Percentiles rank a stretch among this genome's conserved stretches.
Conservation (phyloP, 2,113 vertebrate species). For the Ancistrus triradiatus region DNA sequence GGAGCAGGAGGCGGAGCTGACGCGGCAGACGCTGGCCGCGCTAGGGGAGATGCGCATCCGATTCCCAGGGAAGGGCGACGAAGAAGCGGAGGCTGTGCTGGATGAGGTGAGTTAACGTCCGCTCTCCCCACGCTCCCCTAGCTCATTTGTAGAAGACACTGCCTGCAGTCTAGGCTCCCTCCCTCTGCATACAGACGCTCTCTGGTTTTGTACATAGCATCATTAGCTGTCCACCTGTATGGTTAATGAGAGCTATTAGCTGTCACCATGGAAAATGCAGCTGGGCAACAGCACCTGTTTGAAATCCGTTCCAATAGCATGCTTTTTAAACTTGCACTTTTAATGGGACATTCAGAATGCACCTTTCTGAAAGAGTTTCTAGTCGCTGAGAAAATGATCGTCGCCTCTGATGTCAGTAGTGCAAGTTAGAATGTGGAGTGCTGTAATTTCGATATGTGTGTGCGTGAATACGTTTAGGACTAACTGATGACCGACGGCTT, state of each 20-base stretch:
- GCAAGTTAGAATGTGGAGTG: too few species aligned
- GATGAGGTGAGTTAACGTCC: conserved; percentile 79
- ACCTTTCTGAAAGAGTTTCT: too few species aligned
- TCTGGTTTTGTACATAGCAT: conserved; percentile 21
- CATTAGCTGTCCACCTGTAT: conserved; percentile 60
- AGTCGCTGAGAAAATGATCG: too few species aligned
- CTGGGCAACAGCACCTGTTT: conserved; percentile 59
- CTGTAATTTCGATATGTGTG: too few species aligned
- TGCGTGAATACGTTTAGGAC: too few species aligned
- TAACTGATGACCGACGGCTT: too few species aligned
- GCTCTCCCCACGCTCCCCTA: conserved; percentile 24
- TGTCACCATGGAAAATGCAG: conserved; percentile 55
- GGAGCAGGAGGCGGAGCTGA: conserved; percentile 85
- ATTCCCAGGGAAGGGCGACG: conserved; percentile 90
- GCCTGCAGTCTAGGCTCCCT: not conserved
- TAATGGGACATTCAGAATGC: too few species aligned
- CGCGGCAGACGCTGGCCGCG: conserved; percentile 81
- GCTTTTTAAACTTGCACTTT: conserved; percentile 17
- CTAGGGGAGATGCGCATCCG: conserved; percentile 89
- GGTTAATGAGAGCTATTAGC: conserved; percentile 63
- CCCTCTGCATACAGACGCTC: conserved; percentile 3
- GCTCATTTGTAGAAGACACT: conserved; percentile 37
- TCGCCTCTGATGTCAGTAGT: too few species aligned
- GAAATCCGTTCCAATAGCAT: conserved; percentile 40
- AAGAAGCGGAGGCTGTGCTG: conserved; percentile 85